Evolutionary conservation across 2,797 vertebrate species (phyloP), one percentile per base, ranked within the genome.

Genomic region (Psittacula derbiana): DNA sequence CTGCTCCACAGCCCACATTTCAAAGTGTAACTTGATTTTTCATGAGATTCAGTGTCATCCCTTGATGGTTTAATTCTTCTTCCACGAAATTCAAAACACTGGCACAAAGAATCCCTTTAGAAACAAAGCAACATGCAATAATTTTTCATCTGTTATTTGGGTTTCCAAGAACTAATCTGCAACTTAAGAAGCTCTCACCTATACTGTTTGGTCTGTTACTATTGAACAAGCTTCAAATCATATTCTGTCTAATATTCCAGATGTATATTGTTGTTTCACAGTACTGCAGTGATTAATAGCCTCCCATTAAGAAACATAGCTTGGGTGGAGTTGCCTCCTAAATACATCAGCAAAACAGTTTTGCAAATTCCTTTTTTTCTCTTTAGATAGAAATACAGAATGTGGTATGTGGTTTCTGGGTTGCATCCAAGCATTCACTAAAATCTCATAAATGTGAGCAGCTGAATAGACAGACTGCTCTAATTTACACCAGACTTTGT

Each of bases 381-480:
- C 84, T 95, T 93, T 89, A 92, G 82, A 93, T 53, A 97, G 74
- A 86, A 95, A 93, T 92, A 93, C 78, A 95, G 84, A 90, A 89
- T 93, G 83, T 80, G 89, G 91, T 81, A 86, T 95, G 76, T 71
- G 91, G 91, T 86, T 96, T 95, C 90, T 96, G 94, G 90, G 87
- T 74, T 87, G 50, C 40, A 79, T 95, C 88, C 95, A 96, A 90
- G 75, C 79, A 80, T 80, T 95, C 92, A 95, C 96, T 93, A 82
- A 95, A 95, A 93, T 94, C 96, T 91, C 92, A 91, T 95, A 95
- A 95, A 90, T 89, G 85, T 66, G 89, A 95, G 84, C 96, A 95
- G 94, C 92, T 96, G 95, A 96, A 93, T 70, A 97, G 95, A 94
- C 96, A 95, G 88, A 92, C 93, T 95, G 86, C 88, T 95, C 64